Conservation (phyloP, 2,888 invertebrate genomes). For the Deilephila elpenor region DNA sequence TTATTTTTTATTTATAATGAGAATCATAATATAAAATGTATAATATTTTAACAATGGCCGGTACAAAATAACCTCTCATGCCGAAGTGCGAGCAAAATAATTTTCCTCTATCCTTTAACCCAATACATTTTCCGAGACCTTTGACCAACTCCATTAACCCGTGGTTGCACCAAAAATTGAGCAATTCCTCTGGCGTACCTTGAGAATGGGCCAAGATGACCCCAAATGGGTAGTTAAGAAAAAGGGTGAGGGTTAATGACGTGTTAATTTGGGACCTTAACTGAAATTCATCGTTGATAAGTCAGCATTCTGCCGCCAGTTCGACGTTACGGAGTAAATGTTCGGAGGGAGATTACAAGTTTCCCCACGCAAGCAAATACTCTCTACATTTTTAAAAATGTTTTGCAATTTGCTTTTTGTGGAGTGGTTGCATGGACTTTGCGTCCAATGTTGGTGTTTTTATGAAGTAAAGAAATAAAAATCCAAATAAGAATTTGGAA, state of each 20-base stretch:
- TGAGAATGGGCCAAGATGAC: constrained; percentile 42
- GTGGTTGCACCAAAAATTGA: constrained; percentile 42
- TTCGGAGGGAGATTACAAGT: constrained; percentile 26
- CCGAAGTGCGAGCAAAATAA: not conserved
- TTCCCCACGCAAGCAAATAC: not conserved
- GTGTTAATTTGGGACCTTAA: constrained; percentile 57
- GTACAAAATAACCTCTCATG: not conserved
- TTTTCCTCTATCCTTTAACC: not conserved
- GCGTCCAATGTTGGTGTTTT: not conserved
- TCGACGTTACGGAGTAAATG: constrained; percentile 18
- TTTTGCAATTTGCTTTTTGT: not conserved
- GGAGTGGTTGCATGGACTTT: not conserved
- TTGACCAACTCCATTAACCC: constrained; percentile 7
- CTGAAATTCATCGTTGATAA: constrained; percentile 49
- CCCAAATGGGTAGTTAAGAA: constrained; percentile 49
- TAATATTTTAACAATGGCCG: not conserved
- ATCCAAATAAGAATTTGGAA: no score
- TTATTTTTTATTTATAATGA: no score
- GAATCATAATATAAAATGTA: no score
- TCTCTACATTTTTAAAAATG: not conserved
- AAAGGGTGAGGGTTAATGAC: constrained; percentile 54
- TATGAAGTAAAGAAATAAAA: no score
- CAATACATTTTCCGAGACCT: constrained; percentile 10
- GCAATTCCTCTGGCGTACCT: constrained; percentile 31
- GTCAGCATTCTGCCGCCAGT: constrained; percentile 30